phyloP scores from a whole-genome alignment of 2,797 vertebrate species.

The Anguilla anguilla region DNA sequence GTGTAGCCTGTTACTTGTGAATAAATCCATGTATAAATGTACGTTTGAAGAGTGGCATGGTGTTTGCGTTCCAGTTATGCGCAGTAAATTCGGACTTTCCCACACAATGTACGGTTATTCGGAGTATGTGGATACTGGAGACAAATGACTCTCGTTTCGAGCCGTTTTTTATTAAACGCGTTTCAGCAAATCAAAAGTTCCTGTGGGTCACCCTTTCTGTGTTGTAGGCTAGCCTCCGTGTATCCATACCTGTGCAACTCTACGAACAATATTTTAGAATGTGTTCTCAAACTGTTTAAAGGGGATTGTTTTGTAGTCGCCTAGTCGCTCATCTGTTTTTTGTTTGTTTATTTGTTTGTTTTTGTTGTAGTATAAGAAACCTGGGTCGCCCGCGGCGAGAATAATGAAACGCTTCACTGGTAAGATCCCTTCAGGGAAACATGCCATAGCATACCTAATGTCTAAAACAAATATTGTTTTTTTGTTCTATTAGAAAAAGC shows the following conservation, averaged over 20 bases:
- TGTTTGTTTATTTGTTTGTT: not conserved
- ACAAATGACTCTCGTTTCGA: not conserved
- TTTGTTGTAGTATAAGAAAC: conserved; percentile 10
- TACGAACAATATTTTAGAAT: too few species aligned
- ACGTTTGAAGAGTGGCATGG: not conserved
- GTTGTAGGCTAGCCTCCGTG: not conserved
- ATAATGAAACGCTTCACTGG: conserved; percentile 62
- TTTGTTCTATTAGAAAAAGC: conserved; percentile 1
- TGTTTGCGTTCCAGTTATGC: not conserved
- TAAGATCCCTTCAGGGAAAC: conserved; percentile 34
- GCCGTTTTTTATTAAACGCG: not conserved
- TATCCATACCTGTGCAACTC: too few species aligned
- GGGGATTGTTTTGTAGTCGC: not conserved
- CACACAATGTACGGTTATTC: not conserved
- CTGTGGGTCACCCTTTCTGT: not conserved
- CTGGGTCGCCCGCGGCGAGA: not conserved
- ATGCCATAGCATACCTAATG: not conserved
- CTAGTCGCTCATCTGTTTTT: not conserved
- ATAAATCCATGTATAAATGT: not conserved
- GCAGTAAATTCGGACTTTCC: not conserved
- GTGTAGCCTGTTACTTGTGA: too few species aligned
- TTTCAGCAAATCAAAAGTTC: not conserved
- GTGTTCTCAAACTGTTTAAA: not conserved
- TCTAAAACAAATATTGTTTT: not conserved
- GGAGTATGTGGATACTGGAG: not conserved